Conservation (phyloP, 2,797 vertebrate genomes). For the Tolypeutes matacus region DNA sequence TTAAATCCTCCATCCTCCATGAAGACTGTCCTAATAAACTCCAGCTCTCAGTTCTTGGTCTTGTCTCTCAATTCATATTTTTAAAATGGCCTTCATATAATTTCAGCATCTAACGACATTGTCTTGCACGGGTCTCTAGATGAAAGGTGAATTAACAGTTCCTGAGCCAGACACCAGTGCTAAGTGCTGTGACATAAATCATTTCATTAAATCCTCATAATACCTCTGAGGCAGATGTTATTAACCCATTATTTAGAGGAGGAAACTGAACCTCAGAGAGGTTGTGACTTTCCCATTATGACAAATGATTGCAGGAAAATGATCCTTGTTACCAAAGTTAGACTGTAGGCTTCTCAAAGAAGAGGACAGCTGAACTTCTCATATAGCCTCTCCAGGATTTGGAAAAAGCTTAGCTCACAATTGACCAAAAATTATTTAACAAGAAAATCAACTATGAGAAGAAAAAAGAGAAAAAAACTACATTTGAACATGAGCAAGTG, state of each 20-base stretch:
- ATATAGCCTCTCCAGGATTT: not conserved
- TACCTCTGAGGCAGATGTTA: not conserved
- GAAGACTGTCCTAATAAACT: not conserved
- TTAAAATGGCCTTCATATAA: slow-evolving; percentile 3
- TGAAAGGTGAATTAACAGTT: not conserved
- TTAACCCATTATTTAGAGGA: not conserved
- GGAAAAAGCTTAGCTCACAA: slow-evolving; percentile 3
- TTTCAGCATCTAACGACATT: not conserved
- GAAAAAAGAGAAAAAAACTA: slow-evolving; percentile 23
- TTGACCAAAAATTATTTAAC: slow-evolving; percentile 34
- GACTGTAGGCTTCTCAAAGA: not conserved
- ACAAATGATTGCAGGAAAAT: not conserved
- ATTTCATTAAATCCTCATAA: slow-evolving; percentile 26
- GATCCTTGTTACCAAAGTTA: not conserved
- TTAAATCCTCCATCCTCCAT: not conserved
- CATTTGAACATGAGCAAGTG: not conserved
- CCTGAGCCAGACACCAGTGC: not conserved
- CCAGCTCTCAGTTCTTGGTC: not conserved
- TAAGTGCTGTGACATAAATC: not conserved
- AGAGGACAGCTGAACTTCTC: not conserved
- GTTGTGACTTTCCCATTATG: not conserved
- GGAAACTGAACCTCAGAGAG: slow-evolving; percentile 3
- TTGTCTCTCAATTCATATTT: not conserved
- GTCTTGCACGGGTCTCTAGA: not conserved
- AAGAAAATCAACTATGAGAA: slow-evolving; percentile 48